Evolutionary conservation across 2,888 invertebrate species (phyloP), one percentile per base, ranked within the genome.

Genomic region (Cosmopolites sordidus): DNA sequence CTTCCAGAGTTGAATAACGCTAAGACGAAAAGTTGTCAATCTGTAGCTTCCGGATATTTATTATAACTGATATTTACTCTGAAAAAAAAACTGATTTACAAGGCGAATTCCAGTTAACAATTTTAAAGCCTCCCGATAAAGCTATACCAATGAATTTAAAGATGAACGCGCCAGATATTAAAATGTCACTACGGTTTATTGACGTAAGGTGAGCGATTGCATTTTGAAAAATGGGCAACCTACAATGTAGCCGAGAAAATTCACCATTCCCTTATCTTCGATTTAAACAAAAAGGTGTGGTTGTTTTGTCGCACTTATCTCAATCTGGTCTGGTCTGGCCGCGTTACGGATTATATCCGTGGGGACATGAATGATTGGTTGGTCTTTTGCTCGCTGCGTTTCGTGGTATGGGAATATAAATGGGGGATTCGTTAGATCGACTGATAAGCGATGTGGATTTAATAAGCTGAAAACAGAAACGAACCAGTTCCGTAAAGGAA

Each of bases 251-350:
- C 33, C 15, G 29, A 44, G 16, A 44, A 17, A 44, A 37, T 16
- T 29, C 12, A 17, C 43, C 44, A 44, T 44, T 44, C 16, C 29
- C 12, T 44, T 33, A 44, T 44, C 37, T 44, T 16, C 44, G n/a
- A 33, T 33, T 33, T 17, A 33, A 44, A 44, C 44, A 44, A 44
- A 44, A 37, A 44, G 44, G 44, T 44, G 44, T 44, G 44, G 37
- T 44, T 30, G 37, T 44, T 44, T 15, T 14, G 11, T 33, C 12
- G 16, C 16, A 14, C 37, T 44, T 44, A 44, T 44, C 37, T 43
- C 4, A 33, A 44, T 44, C 44, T 33, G 17, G 17, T 44, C 16
- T 33, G 17, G 17, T 44, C 16, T 1, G n/a, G n/a, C 9, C 30
- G 16, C 27, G 16, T 16, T 14, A 27, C 29, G 16, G 44, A 44